phyloP scores from a whole-genome alignment of 2,113 vertebrate species.

The Abramis brama region DNA sequence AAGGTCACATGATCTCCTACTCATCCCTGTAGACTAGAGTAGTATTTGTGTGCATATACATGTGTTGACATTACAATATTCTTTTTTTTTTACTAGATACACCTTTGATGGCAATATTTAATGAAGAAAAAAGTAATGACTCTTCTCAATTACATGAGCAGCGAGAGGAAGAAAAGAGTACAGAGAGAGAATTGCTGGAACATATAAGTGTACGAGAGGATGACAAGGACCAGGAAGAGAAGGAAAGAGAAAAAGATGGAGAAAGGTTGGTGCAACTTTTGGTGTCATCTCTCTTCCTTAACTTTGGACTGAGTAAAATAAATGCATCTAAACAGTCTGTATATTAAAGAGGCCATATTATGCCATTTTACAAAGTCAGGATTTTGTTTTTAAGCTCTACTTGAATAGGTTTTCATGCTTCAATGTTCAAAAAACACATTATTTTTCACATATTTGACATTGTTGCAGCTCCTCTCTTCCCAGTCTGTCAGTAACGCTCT shows the following conservation, averaged over 20 bases:
- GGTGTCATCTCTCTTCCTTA: background rate
- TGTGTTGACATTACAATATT: background rate
- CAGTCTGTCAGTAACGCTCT: too few species aligned
- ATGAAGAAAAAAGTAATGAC: constrained; percentile 55
- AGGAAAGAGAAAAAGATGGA: constrained; percentile 17
- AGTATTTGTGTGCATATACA: background rate
- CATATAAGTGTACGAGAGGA: constrained; percentile 48
- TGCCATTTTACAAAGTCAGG: too few species aligned
- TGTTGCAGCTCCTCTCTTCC: too few species aligned
- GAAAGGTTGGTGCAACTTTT: constrained; percentile 18
- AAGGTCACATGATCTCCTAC: constrained; percentile 71
- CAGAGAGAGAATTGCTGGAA: constrained; percentile 43
- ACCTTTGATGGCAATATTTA: constrained; percentile 64
- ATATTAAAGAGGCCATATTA: background rate
- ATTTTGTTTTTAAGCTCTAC: too few species aligned
- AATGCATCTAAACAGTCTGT: background rate
- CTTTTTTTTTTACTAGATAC: constrained; percentile 56
- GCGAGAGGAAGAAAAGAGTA: constrained; percentile 48
- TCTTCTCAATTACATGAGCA: constrained; percentile 27
- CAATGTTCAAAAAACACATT: too few species aligned
- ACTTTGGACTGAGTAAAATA: background rate
- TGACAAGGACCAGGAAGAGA: background rate
- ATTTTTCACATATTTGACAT: too few species aligned
- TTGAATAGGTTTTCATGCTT: too few species aligned
- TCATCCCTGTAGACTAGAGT: background rate